These are phyloP conservation scores for Hymenopus coronatus DNA, from an alignment of 2,888 invertebrate genomes.

Conservation along the genomic window DNA sequence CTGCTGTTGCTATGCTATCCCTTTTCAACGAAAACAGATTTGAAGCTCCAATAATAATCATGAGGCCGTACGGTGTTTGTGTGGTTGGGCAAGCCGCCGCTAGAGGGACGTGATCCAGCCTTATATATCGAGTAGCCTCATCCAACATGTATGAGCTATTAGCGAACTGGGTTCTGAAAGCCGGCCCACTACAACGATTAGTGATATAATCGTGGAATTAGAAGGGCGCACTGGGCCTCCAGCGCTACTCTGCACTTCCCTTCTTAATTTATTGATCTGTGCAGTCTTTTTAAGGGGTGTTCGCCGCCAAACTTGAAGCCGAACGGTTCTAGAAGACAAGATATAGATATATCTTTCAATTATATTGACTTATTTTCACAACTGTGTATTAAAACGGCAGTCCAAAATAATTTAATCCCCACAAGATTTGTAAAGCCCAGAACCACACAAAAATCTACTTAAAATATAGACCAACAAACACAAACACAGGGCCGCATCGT, in stretches of 20 bases:
- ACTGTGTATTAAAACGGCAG: too few relatives aligned
- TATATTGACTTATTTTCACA: too few relatives aligned
- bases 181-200: slow-evolving; percentile 13
- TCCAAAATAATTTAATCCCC: too few relatives aligned
- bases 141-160: slow-evolving; percentile 21
- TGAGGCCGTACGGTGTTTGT: not conserved
- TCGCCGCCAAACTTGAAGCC: not conserved
- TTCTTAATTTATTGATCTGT: not conserved
- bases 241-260: not conserved
- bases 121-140: not conserved
- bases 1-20: not conserved
- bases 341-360: too few relatives aligned
- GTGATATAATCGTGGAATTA: slow-evolving; percentile 13
- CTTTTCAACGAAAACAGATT: not conserved
- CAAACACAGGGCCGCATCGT: too few relatives aligned
- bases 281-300: not conserved
- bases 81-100: not conserved
- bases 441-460: too few relatives aligned
- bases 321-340: not conserved
- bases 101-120: not conserved
- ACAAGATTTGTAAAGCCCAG: too few relatives aligned
- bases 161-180: slow-evolving; percentile 10
- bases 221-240: not conserved
- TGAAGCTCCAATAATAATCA: not conserved
- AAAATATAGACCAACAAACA: too few relatives aligned